Base-by-base conservation (phyloP, 2,888 invertebrate genomes). In the Conchocele bisecta region DNA sequence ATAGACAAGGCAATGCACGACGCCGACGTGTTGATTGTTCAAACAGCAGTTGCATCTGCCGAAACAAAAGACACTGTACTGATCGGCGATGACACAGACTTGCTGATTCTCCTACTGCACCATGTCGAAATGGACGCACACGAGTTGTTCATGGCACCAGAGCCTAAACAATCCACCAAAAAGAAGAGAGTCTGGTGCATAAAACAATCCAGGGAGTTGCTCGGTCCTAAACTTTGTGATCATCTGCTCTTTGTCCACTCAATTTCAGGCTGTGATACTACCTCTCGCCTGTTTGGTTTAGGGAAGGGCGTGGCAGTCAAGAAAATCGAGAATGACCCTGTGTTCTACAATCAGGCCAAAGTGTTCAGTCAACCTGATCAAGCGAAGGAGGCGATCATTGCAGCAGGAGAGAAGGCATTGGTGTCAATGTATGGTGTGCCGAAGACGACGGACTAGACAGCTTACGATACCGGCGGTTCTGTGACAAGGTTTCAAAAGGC, bases 31-130 rank as follows among this genome's bases (percentile, higher is more conserved):
- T 50, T 76, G 2, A 83, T 85, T 51, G 82, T 67, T 2, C n/a
- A 75, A 46, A 84, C 75, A 24, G 81, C 76, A 0, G 24, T 84
- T 11, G 28, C 54, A 6, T 28, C 13, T 39, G 58, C 81, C 15
- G 35, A 17, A 5, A 37, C 20, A 26, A 15, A n/a, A 5, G 11
- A 11, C 7, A 75, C 77, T 26, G 59, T 48, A 26, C 51, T 85
- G 2, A 66, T 85, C 22, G 86, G 83, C 15, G 84, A 85, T 60
- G 85, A 86, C 56, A 86, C 83, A 24, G 83, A 85, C 58, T 56
- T 86, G 13, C 70, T 85, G 2, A 78, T 82, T 5, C 66, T 84
- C 1, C 64, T 86, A 13, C 75, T 72, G 24, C 70, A 70, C 48
- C 78, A 83, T 63, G 68, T 71, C 26, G 56, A 66, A 3, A 13